Evolutionary conservation across 1,140 invertebrate genomes (phyloP).

Genomic region (Heliconius melpomene): DNA sequence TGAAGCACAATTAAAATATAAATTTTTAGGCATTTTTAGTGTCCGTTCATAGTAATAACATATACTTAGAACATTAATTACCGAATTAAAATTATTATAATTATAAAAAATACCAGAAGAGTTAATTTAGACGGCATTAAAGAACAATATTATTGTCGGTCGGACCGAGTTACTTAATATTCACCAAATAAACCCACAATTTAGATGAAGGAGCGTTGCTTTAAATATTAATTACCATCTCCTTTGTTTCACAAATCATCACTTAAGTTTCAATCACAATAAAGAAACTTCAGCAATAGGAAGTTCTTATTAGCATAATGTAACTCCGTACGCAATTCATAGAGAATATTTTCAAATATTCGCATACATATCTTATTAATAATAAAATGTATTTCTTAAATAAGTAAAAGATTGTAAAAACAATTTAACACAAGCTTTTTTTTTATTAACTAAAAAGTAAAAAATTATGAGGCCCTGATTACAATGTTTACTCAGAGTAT

Average conservation of each 20-base stretch:
- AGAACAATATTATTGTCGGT: conserved; percentile 13
- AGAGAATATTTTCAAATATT: neutral
- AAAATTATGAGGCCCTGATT: too few relatives aligned
- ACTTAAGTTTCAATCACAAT: conserved; percentile 38
- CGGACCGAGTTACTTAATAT: conserved; percentile 32
- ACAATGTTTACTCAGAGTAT: too few relatives aligned
- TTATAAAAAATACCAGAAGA: neutral
- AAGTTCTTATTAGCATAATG: conserved; percentile 24
- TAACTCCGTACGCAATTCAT: conserved; percentile 20
- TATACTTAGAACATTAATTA: neutral
- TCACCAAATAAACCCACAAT: conserved; percentile 35
- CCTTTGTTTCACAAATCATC: conserved; percentile 37
- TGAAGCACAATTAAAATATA: too few relatives aligned
- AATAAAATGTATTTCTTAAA: too few relatives aligned
- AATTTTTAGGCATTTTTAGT: too few relatives aligned
- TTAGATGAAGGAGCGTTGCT: conserved; percentile 27
- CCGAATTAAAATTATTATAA: neutral
- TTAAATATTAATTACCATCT: conserved; percentile 40
- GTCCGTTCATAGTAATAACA: too few relatives aligned
- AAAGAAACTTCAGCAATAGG: conserved; percentile 28
- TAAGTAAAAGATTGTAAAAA: too few relatives aligned
- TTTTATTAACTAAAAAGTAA: too few relatives aligned
- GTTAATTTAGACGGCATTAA: neutral
- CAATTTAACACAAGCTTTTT: too few relatives aligned
- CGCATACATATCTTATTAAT: too few relatives aligned